phyloP scores from a whole-genome alignment of 2,113 vertebrate species.

The Eleginops maclovinus region DNA sequence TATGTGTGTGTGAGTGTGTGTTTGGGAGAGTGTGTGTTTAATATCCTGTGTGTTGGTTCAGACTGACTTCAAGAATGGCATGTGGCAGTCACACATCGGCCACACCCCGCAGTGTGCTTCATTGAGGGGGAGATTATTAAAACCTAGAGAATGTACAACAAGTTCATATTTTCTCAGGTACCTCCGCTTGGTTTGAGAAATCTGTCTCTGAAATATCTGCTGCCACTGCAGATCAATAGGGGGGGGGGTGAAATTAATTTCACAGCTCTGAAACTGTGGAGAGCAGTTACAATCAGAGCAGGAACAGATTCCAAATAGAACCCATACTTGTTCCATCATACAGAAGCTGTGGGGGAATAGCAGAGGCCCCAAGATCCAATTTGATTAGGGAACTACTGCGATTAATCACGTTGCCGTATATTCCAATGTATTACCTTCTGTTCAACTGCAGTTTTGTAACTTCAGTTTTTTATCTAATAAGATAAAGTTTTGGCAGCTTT shows the following conservation, averaged over 20 bases:
- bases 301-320: no score
- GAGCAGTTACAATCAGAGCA: background rate
- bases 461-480: no score
- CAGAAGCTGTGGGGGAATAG: no score
- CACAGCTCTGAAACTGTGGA: background rate
- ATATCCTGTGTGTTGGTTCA: constrained; percentile 38
- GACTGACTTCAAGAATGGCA: background rate
- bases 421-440: no score
- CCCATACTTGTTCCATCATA: no score
- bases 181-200: background rate
- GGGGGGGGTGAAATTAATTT: background rate
- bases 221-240: background rate
- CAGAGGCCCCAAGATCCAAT: no score
- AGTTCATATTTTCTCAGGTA: background rate
- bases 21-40: constrained; percentile 15
- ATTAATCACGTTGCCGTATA: no score
- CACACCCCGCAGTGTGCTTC: background rate
- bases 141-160: background rate
- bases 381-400: no score
- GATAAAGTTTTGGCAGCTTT: no score
- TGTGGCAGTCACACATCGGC: background rate
- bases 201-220: background rate
- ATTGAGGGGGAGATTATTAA: background rate
- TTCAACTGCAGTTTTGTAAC: no score
- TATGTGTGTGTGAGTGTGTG: constrained; percentile 1